Conservation (phyloP, 2,888 invertebrate genomes). For the Lissocephala sabroskyi region DNA sequence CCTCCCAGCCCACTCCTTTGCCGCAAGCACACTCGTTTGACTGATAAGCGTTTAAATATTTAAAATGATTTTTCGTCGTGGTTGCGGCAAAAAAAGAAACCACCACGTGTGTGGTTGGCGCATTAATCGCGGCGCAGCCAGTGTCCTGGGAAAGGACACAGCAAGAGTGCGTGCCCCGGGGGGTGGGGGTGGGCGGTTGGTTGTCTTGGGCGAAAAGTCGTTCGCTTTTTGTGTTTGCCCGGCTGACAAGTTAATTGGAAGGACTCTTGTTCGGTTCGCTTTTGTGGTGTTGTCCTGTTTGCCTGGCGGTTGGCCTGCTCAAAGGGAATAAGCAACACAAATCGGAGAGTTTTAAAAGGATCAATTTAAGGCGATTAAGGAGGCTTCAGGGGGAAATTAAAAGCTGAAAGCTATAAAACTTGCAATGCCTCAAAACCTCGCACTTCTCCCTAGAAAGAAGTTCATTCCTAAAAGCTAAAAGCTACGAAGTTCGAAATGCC, state of each 20-base stretch:
- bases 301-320: too few relatives aligned
- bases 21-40: not conserved
- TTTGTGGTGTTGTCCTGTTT: slow-evolving; percentile 5
- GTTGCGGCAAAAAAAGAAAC: slow-evolving; percentile 18
- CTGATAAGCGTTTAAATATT: slow-evolving; percentile 35
- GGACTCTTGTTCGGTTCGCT: not conserved
- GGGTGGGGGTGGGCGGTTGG: too few relatives aligned
- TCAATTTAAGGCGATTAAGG: not conserved
- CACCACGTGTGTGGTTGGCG: slow-evolving; percentile 31
- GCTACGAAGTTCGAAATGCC: too few relatives aligned
- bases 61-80: slow-evolving; percentile 22
- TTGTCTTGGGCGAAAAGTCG: too few relatives aligned
- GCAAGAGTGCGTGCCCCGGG: too few relatives aligned
- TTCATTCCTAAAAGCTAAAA: too few relatives aligned
- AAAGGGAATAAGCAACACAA: too few relatives aligned
- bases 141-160: too few relatives aligned
- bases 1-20: not conserved
- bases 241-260: too few relatives aligned
- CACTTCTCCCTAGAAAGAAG: too few relatives aligned
- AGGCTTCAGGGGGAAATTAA: slow-evolving; percentile 10
- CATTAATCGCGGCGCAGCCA: slow-evolving; percentile 25
- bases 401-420: too few relatives aligned
- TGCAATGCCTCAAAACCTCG: slow-evolving; percentile 17
- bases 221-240: not conserved
- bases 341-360: too few relatives aligned